These are phyloP conservation scores for Ditylenchus weischeri DNA, from an alignment of 2,888 invertebrate genomes.

Conservation along the genomic window DNA sequence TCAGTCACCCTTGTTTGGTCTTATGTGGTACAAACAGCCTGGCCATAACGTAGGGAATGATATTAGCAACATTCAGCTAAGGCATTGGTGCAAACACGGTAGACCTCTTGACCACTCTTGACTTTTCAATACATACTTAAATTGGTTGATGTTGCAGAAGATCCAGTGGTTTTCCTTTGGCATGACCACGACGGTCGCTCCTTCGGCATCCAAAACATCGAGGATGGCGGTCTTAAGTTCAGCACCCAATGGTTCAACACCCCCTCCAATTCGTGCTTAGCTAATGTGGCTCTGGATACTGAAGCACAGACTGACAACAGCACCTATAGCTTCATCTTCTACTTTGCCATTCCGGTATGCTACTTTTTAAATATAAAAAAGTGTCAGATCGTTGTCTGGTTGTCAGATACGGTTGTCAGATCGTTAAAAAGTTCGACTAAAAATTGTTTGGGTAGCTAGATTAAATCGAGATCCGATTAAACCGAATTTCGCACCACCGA, in stretches of 20 bases:
- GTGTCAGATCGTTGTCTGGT: too few species aligned
- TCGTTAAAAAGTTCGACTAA: too few species aligned
- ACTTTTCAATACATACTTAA: neutral
- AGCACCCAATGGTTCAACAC: slow-evolving; percentile 81
- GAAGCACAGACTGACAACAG: slow-evolving; percentile 18
- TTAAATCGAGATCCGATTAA: too few species aligned
- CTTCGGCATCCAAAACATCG: slow-evolving; percentile 85
- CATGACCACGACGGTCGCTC: slow-evolving; percentile 82
- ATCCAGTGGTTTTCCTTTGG: slow-evolving; percentile 83
- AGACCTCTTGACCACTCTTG: neutral
- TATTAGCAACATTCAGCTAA: slow-evolving; percentile 12
- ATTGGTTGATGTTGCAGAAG: slow-evolving; percentile 62
- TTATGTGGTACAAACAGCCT: slow-evolving; percentile 87
- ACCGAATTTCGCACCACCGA: too few species aligned
- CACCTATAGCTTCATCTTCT: slow-evolving; percentile 25
- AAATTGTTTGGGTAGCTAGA: neutral
- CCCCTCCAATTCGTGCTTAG: slow-evolving; percentile 26
- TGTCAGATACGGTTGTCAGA: too few species aligned
- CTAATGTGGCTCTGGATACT: slow-evolving; percentile 13
- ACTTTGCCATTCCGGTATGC: slow-evolving; percentile 24
- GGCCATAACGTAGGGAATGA: neutral
- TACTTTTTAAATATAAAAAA: neutral
- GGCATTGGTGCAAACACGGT: slow-evolving; percentile 85
- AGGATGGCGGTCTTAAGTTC: slow-evolving; percentile 68
- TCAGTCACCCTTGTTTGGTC: slow-evolving; percentile 80